Base-by-base conservation (phyloP, 2,888 invertebrate species). In the Lypha dubia region DNA sequence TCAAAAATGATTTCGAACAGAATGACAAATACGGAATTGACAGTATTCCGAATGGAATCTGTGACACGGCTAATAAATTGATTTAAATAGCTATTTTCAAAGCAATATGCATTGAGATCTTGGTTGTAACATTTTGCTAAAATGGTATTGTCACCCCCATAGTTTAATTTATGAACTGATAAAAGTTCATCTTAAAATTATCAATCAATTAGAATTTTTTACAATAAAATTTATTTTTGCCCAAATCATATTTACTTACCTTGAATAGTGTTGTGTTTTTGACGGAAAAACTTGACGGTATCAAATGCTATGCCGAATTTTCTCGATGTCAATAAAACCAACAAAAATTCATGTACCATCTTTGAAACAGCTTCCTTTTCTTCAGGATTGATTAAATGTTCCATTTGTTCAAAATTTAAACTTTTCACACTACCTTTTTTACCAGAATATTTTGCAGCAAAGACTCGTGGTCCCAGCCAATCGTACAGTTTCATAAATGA, bases 301-400 rank as follows among this genome's bases (percentile, higher is more conserved):
- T 94, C 93, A 89, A 97, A 97, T 87, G 95, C 94, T 13, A 98
- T 94, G 8, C 97, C 97, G 88, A 94, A 91, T 90, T 95, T 96
- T 87, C 95, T 94, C 0, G 96, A 96, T 1, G 97, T 96, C 84
- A 96, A 94, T 1, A 98, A 91, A 63, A 94, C 93, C n/a, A 95
- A 86, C n/a, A 97, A 92, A 84, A 97, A 95, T 35, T 95, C 93
- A 87, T 96, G 95, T 0, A 95, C 93, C 9, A 94, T 92, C 13
- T 93, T 92, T 56, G 93, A 93, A 8, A 96, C 95, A 76, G 92
- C 90, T 44, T 93, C 90, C 87, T 93, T 93, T 60, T 93, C 93
- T 8, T 88, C 87, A 0, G 87, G 81, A 46, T 88, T 87, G 0
- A 86, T 65, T 17, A 77, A 49, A 0, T 28, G 6, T 2, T 75